Evolutionary conservation across 2,113 vertebrate genomes (phyloP).

Genomic region (Microcebus ravelobensis): DNA sequence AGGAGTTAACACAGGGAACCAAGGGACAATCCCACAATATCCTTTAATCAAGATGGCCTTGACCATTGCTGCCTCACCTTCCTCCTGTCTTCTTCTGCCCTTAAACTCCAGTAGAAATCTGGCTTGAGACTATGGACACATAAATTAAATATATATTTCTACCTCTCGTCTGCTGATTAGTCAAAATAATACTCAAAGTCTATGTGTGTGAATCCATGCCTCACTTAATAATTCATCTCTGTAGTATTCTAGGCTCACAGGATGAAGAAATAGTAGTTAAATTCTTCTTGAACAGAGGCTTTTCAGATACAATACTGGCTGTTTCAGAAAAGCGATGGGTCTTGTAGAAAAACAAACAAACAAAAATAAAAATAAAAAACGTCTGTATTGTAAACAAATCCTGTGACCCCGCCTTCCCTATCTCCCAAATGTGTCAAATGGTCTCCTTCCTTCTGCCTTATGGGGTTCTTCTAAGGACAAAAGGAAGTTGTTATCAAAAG

Average conservation of each 20-base stretch:
- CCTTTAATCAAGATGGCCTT: background rate
- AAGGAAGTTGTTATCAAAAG: background rate
- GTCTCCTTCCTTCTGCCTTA: background rate
- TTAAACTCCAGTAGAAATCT: background rate
- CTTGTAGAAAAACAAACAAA: background rate
- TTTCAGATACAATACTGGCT: background rate
- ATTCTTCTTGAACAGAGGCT: background rate
- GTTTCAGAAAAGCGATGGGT: background rate
- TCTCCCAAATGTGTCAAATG: background rate
- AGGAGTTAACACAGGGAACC: background rate
- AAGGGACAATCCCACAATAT: background rate
- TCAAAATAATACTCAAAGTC: background rate
- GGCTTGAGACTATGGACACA: background rate
- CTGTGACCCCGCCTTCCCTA: background rate
- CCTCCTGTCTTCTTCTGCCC: background rate
- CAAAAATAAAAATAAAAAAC: background rate
- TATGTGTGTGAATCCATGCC: background rate
- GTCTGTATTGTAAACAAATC: background rate
- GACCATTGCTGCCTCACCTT: background rate
- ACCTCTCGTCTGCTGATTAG: background rate
- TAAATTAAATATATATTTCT: background rate
- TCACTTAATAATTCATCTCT: background rate
- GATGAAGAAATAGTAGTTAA: background rate
- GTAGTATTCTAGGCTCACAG: background rate
- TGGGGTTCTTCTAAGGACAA: background rate